Conservation (phyloP, 2,113 vertebrate species). For the Colossoma macropomum region DNA sequence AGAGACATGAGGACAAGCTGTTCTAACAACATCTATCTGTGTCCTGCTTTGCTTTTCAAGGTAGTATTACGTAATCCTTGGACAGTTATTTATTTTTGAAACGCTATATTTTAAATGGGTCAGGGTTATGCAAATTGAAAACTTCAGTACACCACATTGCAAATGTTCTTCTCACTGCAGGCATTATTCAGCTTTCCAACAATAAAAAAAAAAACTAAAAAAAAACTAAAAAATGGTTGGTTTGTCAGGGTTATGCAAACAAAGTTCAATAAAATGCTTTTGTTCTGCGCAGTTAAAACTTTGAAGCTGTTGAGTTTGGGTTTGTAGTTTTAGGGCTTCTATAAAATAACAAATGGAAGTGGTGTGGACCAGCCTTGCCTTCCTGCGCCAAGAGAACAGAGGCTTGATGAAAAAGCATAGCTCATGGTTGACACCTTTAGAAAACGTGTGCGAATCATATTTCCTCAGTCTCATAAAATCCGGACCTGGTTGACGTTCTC, state of each 20-base stretch:
- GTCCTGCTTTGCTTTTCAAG: slow-evolving; percentile 22
- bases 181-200: not conserved
- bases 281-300: not conserved
- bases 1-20: slow-evolving; percentile 1
- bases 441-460: not conserved
- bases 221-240: not conserved
- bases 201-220: too few species aligned
- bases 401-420: slow-evolving; percentile 1
- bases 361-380: not conserved
- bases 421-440: not conserved
- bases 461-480: slow-evolving; percentile 5
- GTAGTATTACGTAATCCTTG: slow-evolving; percentile 13
- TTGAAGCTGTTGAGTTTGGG: not conserved
- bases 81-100: not conserved
- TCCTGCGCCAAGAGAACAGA: not conserved
- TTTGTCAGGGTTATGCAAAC: not conserved
- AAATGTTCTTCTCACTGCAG: not conserved
- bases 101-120: not conserved
- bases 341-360: not conserved
- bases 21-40: slow-evolving; percentile 13
- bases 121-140: not conserved
- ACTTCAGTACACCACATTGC: not conserved
- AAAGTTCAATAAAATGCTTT: not conserved
- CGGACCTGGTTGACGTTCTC: not conserved
- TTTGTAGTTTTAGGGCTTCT: not conserved